Conservation (phyloP, 1,140 invertebrate genomes). For the Tetranychus cinnabarinus region DNA sequence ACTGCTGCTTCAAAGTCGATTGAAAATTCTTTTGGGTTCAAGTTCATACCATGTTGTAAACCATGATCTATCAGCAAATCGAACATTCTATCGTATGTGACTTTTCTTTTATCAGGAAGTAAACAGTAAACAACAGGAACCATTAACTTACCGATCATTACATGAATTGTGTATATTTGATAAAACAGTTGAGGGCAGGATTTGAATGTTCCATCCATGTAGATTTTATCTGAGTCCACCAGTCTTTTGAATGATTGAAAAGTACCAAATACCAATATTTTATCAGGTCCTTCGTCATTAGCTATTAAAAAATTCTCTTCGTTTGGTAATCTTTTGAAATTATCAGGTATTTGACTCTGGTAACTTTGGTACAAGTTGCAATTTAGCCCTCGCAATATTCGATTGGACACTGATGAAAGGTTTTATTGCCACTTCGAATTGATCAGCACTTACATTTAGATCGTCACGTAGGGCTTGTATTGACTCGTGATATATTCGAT, state of each 20-base stretch:
- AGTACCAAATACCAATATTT: neutral
- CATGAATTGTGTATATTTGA: neutral
- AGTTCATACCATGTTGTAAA: neutral
- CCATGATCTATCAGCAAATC: neutral
- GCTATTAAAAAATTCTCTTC: neutral
- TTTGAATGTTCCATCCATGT: neutral
- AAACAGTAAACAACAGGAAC: neutral
- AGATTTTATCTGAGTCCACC: neutral
- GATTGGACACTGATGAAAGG: too few relatives aligned
- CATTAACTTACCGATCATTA: neutral
- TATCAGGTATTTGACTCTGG: neutral
- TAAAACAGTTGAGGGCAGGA: neutral
- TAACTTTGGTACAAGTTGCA: neutral
- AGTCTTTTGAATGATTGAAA: neutral
- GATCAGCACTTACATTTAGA: too few relatives aligned
- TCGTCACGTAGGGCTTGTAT: too few relatives aligned
- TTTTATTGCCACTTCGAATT: too few relatives aligned
- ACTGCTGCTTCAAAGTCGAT: neutral
- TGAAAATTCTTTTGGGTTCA: neutral
- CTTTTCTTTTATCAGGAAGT: neutral
- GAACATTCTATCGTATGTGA: neutral
- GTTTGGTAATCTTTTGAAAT: neutral
- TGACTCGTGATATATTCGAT: too few relatives aligned
- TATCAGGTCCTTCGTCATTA: neutral
- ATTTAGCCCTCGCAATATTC: neutral